Base-by-base conservation (phyloP, 1,140 invertebrate genomes). In the Hypothenemus hampei region DNA sequence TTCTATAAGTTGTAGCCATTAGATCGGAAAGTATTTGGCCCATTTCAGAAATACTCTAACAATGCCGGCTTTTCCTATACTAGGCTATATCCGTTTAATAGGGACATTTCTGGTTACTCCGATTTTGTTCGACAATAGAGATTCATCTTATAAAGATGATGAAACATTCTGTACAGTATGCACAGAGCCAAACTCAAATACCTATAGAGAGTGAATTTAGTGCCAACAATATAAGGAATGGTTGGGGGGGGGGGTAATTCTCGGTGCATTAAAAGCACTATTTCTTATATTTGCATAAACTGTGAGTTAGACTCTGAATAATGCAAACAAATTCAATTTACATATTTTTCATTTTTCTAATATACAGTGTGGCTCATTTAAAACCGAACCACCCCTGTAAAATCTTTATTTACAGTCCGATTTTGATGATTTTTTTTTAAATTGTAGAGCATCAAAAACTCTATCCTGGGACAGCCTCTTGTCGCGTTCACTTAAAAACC, bases 1-100 rank as follows among this genome's bases (percentile, higher is more conserved):
- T n/a, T n/a, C n/a, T n/a, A n/a, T n/a, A n/a, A n/a, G n/a, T n/a
- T n/a, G n/a, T n/a, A n/a, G n/a, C n/a, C n/a, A n/a, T n/a, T n/a
- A n/a, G n/a, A n/a, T n/a, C n/a, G n/a, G n/a, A n/a, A n/a, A n/a
- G n/a, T n/a, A n/a, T n/a, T n/a, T n/a, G 67, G 65, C 4, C 66
- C 73, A 16, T 68, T 76, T 7, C 76, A 75, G 58, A 66, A 46
- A 18, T 55, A 63, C 51, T 57, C 70, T 37, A 62, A 63, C 46
- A 1, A 66, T n/a, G 59, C 65, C 20, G 2, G 18, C 19, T 43
- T 43, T 15, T 7, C 19, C 5, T 43, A 19, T 15, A 24, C 40
- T 6, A 19, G 40, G 6, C 13, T 43, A 10, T 43, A 19, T n/a
- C 19, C 40, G 7, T 43, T 43, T 43, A 20, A 43, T 43, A 15